These are phyloP conservation scores for Neodon shergylaensis DNA, from an alignment of 2,113 vertebrate genomes.

Conservation along the genomic window DNA sequence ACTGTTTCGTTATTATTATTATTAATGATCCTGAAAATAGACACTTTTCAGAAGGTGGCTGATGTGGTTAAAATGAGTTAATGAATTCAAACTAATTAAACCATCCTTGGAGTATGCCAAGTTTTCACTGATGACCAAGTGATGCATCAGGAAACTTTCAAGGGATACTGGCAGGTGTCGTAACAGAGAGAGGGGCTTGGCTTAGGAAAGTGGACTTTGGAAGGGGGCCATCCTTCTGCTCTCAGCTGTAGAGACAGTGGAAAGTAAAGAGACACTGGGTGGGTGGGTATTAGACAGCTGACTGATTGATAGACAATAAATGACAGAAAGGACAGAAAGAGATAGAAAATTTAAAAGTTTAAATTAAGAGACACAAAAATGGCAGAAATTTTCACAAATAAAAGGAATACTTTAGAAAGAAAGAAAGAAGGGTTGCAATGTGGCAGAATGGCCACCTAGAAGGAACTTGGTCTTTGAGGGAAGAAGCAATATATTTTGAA, in stretches of 20 bases:
- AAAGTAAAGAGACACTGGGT: rapidly evolving
- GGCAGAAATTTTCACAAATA: not conserved
- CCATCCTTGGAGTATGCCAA: not conserved
- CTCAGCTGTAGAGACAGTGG: not conserved
- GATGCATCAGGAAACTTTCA: not conserved
- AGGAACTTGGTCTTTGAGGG: not conserved
- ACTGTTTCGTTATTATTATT: not conserved
- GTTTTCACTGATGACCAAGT: slow-evolving; percentile 44
- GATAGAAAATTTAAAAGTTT: not conserved
- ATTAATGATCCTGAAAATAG: slow-evolving; percentile 26
- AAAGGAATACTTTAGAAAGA: not conserved
- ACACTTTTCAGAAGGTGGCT: not conserved
- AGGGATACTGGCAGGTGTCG: not conserved
- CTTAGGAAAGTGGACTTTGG: not conserved
- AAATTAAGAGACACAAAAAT: not conserved
- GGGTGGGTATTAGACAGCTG: not conserved
- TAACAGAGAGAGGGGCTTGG: not conserved
- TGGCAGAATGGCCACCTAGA: not conserved
- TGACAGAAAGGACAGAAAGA: not conserved
- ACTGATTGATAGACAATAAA: not conserved
- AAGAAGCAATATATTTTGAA: not conserved
- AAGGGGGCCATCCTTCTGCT: not conserved
- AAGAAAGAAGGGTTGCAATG: not conserved
- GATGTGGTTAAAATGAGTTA: slow-evolving; percentile 39
- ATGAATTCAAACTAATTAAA: slow-evolving; percentile 21